Evolutionary conservation across 1,140 invertebrate genomes (phyloP), one percentile per base, ranked within the genome.

Genomic region (Periplaneta americana): DNA sequence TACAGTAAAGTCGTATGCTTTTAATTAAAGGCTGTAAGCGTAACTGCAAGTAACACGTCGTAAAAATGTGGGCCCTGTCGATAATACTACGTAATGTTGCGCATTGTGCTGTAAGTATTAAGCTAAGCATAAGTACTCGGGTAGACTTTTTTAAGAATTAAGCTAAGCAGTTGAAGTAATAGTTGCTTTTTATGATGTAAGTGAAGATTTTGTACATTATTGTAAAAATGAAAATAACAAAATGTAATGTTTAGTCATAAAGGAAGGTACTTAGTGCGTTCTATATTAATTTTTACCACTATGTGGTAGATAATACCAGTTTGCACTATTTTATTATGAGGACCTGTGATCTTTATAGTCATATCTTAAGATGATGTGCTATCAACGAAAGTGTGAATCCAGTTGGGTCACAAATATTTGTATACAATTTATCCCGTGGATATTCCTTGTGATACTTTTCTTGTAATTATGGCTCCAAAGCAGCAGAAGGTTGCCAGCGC

Each of bases 261-360:
- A 36, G 34, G 36, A 78, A 78, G 34, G 76, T 78, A 78, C 76
- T 78, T 78, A 78, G 76, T 78, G 76, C 76, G 36, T 78, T 36
- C 34, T n/a, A 74, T 35, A 80, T 81, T 81, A 77, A 48, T 81
- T 77, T 35, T 81, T 77, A 78, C 80, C 80, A 81, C 80, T 48
- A 81, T 81, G 80, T 81, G 80, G 80, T 81, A 80, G 79, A 35
- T 66, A 80, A 36, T 78, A 78, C 35, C 34, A 78, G 36, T 78
- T 75, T 75, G 57, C 74, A 37, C 57, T 81, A 75, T 78, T 81
- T 76, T 48, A 48, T 75, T 37, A 81, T 37, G n/a, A 75, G 66
- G 48, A 34, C 79, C 66, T 80, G 57, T 77, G 39, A 39, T 76
- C n/a, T 81, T 37, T 77, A 66, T 66, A 66, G 48, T 66, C 48